Evolutionary conservation across 2,797 vertebrate species (phyloP).

Genomic region (Streptopelia turtur): DNA sequence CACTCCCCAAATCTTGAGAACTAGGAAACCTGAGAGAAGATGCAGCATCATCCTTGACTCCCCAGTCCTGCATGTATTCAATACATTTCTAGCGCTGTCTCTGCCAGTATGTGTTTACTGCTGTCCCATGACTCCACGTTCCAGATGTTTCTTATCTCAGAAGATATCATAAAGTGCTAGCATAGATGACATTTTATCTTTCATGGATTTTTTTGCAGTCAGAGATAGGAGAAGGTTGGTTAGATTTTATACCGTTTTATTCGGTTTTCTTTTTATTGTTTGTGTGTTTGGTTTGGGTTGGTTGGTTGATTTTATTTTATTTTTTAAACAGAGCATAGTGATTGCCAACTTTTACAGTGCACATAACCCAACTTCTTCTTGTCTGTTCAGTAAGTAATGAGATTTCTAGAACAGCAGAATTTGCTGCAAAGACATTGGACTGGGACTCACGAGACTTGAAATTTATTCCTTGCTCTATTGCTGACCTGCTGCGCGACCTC

Average conservation of each 20-base stretch:
- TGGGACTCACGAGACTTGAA: background rate
- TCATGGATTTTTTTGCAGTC: background rate
- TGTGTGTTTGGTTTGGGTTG: no score
- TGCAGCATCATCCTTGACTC: background rate
- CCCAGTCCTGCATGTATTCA: background rate
- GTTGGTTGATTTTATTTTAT: background rate
- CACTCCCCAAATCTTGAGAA: background rate
- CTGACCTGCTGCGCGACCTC: background rate
- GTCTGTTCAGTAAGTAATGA: background rate
- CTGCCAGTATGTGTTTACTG: background rate
- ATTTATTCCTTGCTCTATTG: background rate
- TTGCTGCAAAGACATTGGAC: background rate
- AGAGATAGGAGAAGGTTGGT: background rate
- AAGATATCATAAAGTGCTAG: background rate
- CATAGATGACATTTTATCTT: background rate
- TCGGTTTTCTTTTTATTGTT: background rate
- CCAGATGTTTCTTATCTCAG: background rate
- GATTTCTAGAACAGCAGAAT: slow-evolving; percentile 1
- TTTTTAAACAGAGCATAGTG: background rate
- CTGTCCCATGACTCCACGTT: background rate
- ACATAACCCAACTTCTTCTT: background rate
- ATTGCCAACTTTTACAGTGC: background rate
- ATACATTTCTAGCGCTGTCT: background rate
- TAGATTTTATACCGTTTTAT: background rate
- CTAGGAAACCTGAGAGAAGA: background rate